Evolutionary conservation across 1,140 invertebrate species (phyloP).

Genomic region (Lucilia sericata): DNA sequence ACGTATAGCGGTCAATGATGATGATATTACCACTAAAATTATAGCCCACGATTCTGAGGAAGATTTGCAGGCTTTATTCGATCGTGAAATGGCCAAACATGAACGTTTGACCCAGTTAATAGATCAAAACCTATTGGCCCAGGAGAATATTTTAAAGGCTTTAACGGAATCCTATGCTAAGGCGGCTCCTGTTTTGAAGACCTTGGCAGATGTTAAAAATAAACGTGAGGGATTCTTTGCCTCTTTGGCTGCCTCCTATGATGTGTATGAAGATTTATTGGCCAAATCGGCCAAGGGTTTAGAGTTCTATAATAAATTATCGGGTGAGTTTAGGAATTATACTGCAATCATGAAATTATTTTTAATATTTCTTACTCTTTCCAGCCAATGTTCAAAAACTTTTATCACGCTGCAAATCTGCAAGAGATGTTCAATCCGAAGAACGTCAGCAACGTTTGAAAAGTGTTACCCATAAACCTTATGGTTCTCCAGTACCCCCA

Average conservation of each 20-base stretch:
- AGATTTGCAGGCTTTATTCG: conserved; percentile 81
- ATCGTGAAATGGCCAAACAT: conserved; percentile 90
- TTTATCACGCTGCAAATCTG: conserved; percentile 80
- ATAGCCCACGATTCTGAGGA: conserved; percentile 80
- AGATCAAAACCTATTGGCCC: conserved; percentile 91
- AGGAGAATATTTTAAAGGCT: conserved; percentile 93
- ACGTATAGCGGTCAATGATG: conserved; percentile 83
- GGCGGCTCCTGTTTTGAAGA: conserved; percentile 84
- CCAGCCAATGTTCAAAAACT: conserved; percentile 86
- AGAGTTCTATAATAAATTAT: conserved; percentile 94
- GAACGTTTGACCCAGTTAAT: conserved; percentile 79
- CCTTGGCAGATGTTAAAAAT: conserved; percentile 80
- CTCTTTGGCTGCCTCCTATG: conserved; percentile 85
- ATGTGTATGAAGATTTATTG: conserved; percentile 90
- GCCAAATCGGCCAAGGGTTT: conserved; percentile 88
- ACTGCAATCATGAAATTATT: not conserved
- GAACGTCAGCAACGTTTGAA: conserved; percentile 85
- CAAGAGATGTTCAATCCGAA: conserved; percentile 90
- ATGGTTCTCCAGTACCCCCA: conserved; percentile 39
- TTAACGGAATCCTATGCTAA: conserved; percentile 93
- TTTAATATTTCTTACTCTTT: conserved; percentile 62
- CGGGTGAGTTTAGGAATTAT: conserved; percentile 62
- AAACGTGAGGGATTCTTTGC: conserved; percentile 76
- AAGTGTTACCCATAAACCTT: conserved; percentile 51
- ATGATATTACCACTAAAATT: conserved; percentile 90